These are phyloP conservation scores for Magallana nippona DNA, from an alignment of 2,888 invertebrate genomes.

Conservation along the genomic window DNA sequence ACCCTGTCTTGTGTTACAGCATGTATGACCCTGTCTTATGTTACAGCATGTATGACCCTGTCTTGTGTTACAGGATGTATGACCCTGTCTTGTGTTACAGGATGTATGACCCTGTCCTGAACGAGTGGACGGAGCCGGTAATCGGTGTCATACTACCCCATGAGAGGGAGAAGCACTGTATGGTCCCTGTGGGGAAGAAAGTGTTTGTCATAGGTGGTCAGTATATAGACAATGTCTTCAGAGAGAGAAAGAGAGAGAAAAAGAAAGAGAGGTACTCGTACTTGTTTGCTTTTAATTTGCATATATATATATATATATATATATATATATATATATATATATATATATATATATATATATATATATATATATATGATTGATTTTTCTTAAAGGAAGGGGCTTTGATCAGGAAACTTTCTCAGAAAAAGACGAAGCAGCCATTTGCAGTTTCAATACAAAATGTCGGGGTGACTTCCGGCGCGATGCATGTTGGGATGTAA, in stretches of 20 bases:
- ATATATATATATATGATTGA: too few species aligned
- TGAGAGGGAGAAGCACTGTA: slow-evolving; percentile 71
- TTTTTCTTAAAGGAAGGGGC: slow-evolving; percentile 61
- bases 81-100: slow-evolving; percentile 64
- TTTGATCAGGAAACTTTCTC: slow-evolving; percentile 69
- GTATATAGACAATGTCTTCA: neutral
- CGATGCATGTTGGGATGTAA: slow-evolving; percentile 60
- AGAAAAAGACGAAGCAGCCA: slow-evolving; percentile 68
- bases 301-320: too few species aligned
- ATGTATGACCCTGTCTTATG: too few species aligned
- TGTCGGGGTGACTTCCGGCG: slow-evolving; percentile 52
- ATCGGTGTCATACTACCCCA: slow-evolving; percentile 63
- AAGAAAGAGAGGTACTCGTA: too few species aligned
- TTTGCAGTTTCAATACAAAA: slow-evolving; percentile 61
- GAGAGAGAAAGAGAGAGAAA: neutral
- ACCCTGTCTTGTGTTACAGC: too few species aligned
- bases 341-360: too few species aligned
- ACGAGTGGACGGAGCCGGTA: slow-evolving; percentile 68
- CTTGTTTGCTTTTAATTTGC: too few species aligned
- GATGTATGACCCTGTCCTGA: slow-evolving; percentile 68
- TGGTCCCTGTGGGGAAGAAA: slow-evolving; percentile 65
- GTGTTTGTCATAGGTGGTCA: slow-evolving; percentile 68
- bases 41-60: too few species aligned
- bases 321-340: too few species aligned
- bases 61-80: slow-evolving; percentile 55